Evolutionary conservation across 2,797 vertebrate genomes (phyloP).

Genomic region (Sebastes paucispinis): DNA sequence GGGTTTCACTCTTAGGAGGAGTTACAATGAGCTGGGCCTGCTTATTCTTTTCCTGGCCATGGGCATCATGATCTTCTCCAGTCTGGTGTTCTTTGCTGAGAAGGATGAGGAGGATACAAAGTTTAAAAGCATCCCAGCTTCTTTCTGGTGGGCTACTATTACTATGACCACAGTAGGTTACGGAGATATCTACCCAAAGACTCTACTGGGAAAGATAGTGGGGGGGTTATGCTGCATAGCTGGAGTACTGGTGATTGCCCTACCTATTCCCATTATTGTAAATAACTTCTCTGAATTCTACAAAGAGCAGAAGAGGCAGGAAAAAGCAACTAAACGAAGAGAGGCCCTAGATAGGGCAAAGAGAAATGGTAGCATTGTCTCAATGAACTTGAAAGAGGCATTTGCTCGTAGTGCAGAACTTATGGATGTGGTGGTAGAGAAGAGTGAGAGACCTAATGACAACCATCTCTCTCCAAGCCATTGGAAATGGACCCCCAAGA

Average conservation of each 20-base stretch:
- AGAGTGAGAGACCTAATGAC: conserved; percentile 92
- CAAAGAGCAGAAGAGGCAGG: conserved; percentile 98
- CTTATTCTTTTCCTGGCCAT: conserved; percentile 98
- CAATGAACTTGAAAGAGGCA: conserved; percentile 98
- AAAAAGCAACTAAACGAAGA: conserved; percentile 96
- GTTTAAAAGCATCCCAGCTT: conserved; percentile 99
- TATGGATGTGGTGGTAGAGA: conserved; percentile 97
- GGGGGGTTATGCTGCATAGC: conserved; percentile 98
- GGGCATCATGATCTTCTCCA: conserved; percentile 99
- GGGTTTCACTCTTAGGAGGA: conserved; percentile 95
- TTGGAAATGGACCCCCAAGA: conserved; percentile 96
- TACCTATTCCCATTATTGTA: conserved; percentile 98
- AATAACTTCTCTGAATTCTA: conserved; percentile 99
- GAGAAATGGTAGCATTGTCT: conserved; percentile 97
- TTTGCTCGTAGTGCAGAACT: conserved; percentile 96
- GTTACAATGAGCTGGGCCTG: conserved; percentile 97
- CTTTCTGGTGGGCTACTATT: conserved; percentile 99
- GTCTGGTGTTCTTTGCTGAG: conserved; percentile 98
- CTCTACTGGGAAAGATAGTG: conserved; percentile 96
- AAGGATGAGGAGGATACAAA: conserved; percentile 99
- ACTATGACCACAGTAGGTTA: conserved; percentile 99
- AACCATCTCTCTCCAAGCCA: conserved; percentile 95
- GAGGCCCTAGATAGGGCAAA: conserved; percentile 98
- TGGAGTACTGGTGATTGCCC: conserved; percentile 96
- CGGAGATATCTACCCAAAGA: conserved; percentile 98